phyloP scores from a whole-genome alignment of 2,797 vertebrate genomes.

The Scolopax rusticola region DNA sequence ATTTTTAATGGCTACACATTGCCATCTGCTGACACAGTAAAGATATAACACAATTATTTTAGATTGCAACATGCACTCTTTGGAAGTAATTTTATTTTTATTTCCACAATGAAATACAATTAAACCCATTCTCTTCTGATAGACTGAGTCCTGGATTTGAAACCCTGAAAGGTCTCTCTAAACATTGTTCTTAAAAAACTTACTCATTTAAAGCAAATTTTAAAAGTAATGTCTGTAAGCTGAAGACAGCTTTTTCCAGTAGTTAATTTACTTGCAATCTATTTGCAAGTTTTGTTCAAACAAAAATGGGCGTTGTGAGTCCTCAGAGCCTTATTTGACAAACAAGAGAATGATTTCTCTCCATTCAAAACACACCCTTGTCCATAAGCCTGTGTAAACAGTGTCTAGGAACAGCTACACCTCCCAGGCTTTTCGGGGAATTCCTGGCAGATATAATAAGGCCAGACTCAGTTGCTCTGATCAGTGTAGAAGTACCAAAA shows the following conservation, averaged over 20 bases:
- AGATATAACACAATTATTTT: not conserved
- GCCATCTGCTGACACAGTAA: conserved; percentile 49
- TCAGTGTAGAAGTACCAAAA: not conserved
- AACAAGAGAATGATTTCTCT: not conserved
- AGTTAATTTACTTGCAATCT: not conserved
- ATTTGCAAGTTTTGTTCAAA: not conserved
- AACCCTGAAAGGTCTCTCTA: not conserved
- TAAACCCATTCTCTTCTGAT: not conserved
- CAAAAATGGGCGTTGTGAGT: not conserved
- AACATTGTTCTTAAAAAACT: not conserved
- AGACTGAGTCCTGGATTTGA: not conserved
- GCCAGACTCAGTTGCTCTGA: not conserved
- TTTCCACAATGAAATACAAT: not conserved
- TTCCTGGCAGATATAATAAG: not conserved
- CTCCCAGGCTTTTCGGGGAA: not conserved
- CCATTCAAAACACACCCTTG: not conserved
- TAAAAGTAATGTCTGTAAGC: not conserved
- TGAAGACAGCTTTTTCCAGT: not conserved
- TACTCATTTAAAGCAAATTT: not conserved
- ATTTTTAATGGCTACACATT: not conserved
- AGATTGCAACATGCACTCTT: not conserved
- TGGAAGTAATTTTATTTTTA: not conserved
- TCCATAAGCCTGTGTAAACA: not conserved
- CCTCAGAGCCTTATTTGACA: not conserved
- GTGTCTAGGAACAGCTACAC: not conserved